Conservation (phyloP, 2,113 vertebrate species). For the Willisornis vidua region DNA sequence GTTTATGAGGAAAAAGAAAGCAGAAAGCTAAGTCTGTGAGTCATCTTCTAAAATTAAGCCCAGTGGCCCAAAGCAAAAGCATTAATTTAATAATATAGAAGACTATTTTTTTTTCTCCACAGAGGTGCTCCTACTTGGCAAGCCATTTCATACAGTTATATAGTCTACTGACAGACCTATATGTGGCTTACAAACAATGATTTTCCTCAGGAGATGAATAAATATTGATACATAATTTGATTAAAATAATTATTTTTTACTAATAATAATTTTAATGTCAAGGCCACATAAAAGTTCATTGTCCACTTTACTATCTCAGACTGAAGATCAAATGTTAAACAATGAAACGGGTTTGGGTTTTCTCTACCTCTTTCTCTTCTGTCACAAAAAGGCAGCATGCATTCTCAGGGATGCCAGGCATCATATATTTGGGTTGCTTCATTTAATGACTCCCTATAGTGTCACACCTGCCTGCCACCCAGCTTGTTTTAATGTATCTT, state of each 20-base stretch:
- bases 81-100: background rate
- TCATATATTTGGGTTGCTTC: background rate
- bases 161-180: background rate
- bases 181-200: background rate
- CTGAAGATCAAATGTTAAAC: background rate
- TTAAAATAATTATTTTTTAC: background rate
- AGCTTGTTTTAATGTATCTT: background rate
- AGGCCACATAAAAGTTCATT: background rate
- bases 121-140: background rate
- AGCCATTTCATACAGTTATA: background rate
- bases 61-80: accelerated
- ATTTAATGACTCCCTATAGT: background rate
- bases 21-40: background rate
- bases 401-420: background rate
- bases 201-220: background rate
- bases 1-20: background rate
- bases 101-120: background rate
- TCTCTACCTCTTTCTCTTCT: background rate
- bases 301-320: background rate
- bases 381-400: background rate
- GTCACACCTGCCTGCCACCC: background rate
- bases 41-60: background rate
- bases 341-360: background rate
- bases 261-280: background rate
- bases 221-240: background rate